Evolutionary conservation across 1,140 invertebrate genomes (phyloP).

Genomic region (Rhizoglyphus robini): DNA sequence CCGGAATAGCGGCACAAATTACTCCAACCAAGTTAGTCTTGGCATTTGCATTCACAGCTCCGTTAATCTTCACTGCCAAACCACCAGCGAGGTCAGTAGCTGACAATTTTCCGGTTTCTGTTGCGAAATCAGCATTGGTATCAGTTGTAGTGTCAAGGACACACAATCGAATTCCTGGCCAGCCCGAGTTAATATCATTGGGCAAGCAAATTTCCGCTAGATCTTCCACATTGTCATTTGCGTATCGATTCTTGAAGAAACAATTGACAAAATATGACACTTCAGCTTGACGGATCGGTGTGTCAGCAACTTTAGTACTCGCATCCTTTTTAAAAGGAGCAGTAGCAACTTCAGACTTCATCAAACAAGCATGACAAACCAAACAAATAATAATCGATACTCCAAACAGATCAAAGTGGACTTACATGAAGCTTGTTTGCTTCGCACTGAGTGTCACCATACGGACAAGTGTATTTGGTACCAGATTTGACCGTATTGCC

Average conservation of each 20-base stretch:
- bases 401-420: background rate
- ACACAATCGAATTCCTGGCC: conserved; percentile 6
- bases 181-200: background rate
- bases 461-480: background rate
- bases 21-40: conserved; percentile 3
- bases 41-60: background rate
- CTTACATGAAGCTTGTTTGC: conserved; percentile 17
- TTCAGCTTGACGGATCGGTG: background rate
- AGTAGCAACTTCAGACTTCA: background rate
- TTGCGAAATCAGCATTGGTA: background rate
- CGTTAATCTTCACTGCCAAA: conserved; percentile 14
- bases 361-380: background rate
- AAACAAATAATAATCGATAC: background rate
- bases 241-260: conserved; percentile 16
- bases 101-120: background rate
- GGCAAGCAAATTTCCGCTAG: background rate
- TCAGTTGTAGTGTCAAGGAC: background rate
- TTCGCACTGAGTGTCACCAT: conserved; percentile 12
- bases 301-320: background rate
- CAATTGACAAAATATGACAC: background rate
- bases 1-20: background rate
- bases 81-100: no score
- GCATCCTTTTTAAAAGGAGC: background rate
- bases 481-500: background rate
- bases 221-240: background rate